Evolutionary conservation across 2,797 vertebrate species (phyloP), one percentile per base, ranked within the genome.

Genomic region (Microcaecilia unicolor): DNA sequence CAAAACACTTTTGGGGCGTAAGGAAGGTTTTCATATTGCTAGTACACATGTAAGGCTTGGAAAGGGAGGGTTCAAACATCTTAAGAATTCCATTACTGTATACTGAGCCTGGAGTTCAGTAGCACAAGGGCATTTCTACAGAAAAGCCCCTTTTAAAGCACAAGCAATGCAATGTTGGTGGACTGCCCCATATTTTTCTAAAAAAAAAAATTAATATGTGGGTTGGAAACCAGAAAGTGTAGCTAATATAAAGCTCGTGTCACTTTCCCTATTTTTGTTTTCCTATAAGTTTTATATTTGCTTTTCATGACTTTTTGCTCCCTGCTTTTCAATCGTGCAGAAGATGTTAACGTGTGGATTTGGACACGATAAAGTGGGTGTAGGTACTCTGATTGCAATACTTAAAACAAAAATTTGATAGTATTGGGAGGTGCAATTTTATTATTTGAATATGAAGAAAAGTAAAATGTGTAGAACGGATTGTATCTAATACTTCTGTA

Each of bases 81-180:
- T n/a, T n/a, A n/a, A n/a, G n/a, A n/a, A n/a, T n/a, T n/a, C n/a
- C n/a, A n/a, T n/a, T n/a, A n/a, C n/a, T n/a, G n/a, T n/a, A n/a
- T n/a, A n/a, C n/a, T n/a, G n/a, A n/a, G n/a, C n/a, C n/a, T n/a
- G n/a, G n/a, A n/a, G n/a, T n/a, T n/a, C n/a, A n/a, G 1, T 6
- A 41, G 56, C 45, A 41, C 25, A 44, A 38, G 41, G 22, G 34
- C 31, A 41, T 24, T 18, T 31, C 36, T 9, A 26, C 39, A 19
- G 34, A 31, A 29, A 13, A 27, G 24, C 26, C 31, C 18, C 42
- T 22, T n/a, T 29, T 20, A 57, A 72, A 3, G 78, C 74, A 76
- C 64, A 63, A 67, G 31, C 72, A 77, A 80, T 86, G 74, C 80
- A 85, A 66, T 24, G n/a, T 40, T 22, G 34, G 54, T 49, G 44